Percentiles rank a stretch among this genome's conserved stretches.
Conservation (phyloP, 1,140 invertebrate genomes). For the Fopius arisanus region DNA sequence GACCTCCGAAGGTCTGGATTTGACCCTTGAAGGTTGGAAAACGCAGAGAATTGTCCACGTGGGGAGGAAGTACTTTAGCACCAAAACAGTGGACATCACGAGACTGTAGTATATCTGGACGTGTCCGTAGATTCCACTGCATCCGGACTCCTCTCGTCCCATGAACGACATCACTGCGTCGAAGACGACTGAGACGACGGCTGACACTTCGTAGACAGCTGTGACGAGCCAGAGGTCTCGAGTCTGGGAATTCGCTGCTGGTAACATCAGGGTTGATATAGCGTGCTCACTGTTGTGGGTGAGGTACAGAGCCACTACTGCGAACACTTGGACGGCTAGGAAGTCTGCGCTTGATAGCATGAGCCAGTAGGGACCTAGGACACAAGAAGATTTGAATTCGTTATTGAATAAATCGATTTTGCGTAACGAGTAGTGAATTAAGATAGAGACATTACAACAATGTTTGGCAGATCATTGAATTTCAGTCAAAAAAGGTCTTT, state of each 20-base stretch:
- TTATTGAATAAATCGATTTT: too few relatives aligned
- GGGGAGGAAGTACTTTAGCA: slow-evolving; percentile 64
- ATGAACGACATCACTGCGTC: slow-evolving; percentile 63
- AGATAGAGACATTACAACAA: too few relatives aligned
- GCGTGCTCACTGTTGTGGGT: slow-evolving; percentile 62
- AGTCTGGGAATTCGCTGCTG: slow-evolving; percentile 56
- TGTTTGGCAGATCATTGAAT: too few relatives aligned
- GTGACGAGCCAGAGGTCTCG: slow-evolving; percentile 67
- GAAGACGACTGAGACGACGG: slow-evolving; percentile 62
- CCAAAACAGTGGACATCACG: slow-evolving; percentile 58
- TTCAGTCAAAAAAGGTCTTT: too few relatives aligned
- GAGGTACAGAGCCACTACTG: slow-evolving; percentile 65
- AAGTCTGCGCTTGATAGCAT: slow-evolving; percentile 66
- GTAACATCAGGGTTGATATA: slow-evolving; percentile 59
- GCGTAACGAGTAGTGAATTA: too few relatives aligned
- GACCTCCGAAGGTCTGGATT: slow-evolving; percentile 52
- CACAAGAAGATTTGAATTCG: background rate
- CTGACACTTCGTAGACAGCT: slow-evolving; percentile 65
- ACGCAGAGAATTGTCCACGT: slow-evolving; percentile 66
- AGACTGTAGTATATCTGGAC: slow-evolving; percentile 64
- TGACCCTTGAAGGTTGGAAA: slow-evolving; percentile 60
- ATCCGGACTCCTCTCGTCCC: slow-evolving; percentile 62
- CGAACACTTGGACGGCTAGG: slow-evolving; percentile 65
- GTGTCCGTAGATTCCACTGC: slow-evolving; percentile 67
- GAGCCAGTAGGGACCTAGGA: slow-evolving; percentile 67